phyloP scores from a whole-genome alignment of 2,888 invertebrate genomes.

The Pemphredon lugubris region DNA sequence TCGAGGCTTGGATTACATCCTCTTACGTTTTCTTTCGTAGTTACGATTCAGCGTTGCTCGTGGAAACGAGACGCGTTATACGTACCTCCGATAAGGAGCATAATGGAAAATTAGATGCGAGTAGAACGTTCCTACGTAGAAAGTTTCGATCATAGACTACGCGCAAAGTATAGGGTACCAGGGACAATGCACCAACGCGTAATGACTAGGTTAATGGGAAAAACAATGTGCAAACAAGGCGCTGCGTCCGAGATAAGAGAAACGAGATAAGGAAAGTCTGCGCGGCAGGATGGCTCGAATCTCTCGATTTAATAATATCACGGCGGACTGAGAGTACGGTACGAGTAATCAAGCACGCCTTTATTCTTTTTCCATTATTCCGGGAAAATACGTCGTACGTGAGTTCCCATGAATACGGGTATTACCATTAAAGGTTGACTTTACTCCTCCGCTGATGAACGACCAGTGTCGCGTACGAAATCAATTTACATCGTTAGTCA shows the following conservation, averaged over 20 bases:
- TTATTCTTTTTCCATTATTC: neutral
- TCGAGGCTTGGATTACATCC: constrained; percentile 32
- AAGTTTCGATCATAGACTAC: constrained; percentile 61
- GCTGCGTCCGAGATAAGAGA: constrained; percentile 53
- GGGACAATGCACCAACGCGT: constrained; percentile 62
- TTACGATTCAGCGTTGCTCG: constrained; percentile 12
- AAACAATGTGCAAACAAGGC: constrained; percentile 66
- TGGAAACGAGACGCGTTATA: constrained; percentile 33
- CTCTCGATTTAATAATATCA: constrained; percentile 49
- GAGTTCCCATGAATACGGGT: constrained; percentile 23
- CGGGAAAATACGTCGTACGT: constrained; percentile 30
- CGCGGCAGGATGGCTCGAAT: constrained; percentile 34
- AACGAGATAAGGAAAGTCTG: constrained; percentile 41
- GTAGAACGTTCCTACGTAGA: constrained; percentile 44
- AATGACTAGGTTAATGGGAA: constrained; percentile 68
- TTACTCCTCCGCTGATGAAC: constrained; percentile 18
- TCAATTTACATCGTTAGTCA: constrained; percentile 37
- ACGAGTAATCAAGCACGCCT: constrained; percentile 1
- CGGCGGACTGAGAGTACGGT: constrained; percentile 12
- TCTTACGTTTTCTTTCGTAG: constrained; percentile 4
- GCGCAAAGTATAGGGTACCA: constrained; percentile 64
- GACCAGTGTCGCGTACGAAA: constrained; percentile 9
- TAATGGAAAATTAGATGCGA: constrained; percentile 66
- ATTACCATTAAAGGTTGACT: constrained; percentile 35
- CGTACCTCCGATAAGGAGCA: constrained; percentile 56